Base-by-base conservation (phyloP, 2,888 invertebrate species). In the Blastobasis adustella region DNA sequence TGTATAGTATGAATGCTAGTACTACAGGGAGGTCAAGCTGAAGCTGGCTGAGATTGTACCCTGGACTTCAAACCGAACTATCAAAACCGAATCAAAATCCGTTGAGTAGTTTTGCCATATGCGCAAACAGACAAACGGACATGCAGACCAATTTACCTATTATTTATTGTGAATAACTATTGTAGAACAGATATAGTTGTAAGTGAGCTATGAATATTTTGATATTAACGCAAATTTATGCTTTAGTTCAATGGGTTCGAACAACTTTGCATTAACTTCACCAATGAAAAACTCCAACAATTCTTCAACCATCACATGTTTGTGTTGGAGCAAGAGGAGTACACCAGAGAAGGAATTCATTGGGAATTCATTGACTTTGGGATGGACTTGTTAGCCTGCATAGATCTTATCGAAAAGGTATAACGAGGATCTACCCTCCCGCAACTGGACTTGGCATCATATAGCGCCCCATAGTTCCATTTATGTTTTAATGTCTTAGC, bases 251-350 rank as follows among this genome's bases (percentile, higher is more conserved):
- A 98, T 91, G 97, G 98, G 88, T 98, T 98, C 92, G 98, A 99
- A 90, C 98, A 99, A 92, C 93, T 99, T 89, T 98, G 98, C 92
- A 99, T 98, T 93, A 99, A 99, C 93, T 99, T 98, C 91, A 98
- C 98, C 88, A 99, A 98, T 89, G 98, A 99, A 90, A 97, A 98
- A 91, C 93, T 99, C 70, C 98, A 99, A 91, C 98, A 99, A 91
- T 99, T 98, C 92, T 99, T 99, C 94, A 98, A 99, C 91, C 98
- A 99, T 89, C 95, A 98, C 94, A 99, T 99, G 98, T 99, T 99
- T 90, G 98, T 99, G 67, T 91, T 98, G 88, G 98, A 99, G 90
- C 98, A 99, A 93, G 98, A 99, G 90, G 98, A 98, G 85, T 99
- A 99, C 91, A 97, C 96, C 80, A 93, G 91, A 79, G 98, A 99